A percentile compares a stretch with the other conserved stretches of the same genome.
Evolutionary conservation across 2,113 vertebrate species (phyloP).

Genomic region (Chroicocephalus ridibundus): DNA sequence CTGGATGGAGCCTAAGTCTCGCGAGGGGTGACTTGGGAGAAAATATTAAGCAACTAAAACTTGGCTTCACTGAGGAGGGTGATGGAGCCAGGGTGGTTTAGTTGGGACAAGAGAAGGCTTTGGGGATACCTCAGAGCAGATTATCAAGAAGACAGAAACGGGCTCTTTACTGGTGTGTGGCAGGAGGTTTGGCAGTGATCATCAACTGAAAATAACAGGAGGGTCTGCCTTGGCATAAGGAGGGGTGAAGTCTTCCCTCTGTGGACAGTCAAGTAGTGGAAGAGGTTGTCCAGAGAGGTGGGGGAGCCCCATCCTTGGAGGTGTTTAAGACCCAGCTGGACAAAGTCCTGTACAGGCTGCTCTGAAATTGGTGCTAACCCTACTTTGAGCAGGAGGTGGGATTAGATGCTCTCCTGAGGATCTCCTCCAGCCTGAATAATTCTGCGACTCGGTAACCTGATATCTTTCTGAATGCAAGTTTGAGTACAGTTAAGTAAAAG

Average conservation of each 20-base stretch:
- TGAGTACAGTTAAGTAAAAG: constrained; percentile 46
- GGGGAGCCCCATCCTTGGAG: background rate
- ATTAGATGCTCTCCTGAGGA: constrained; percentile 29
- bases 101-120: background rate
- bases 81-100: background rate
- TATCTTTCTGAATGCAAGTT: background rate
- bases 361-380: constrained; percentile 18
- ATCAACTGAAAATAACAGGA: background rate
- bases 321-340: background rate
- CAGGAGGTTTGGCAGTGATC: background rate
- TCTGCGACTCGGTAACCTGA: constrained; percentile 20
- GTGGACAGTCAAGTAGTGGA: background rate
- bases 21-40: background rate
- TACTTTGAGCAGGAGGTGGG: background rate
- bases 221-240: background rate
- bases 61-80: background rate
- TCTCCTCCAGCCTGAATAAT: background rate
- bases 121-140: background rate
- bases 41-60: background rate
- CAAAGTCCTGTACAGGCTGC: background rate
- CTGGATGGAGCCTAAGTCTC: background rate
- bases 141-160: background rate
- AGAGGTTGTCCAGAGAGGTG: background rate
- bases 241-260: background rate
- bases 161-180: background rate